Percentiles rank a stretch among this genome's conserved stretches.
These are phyloP conservation scores for Dunckerocampus dactyliophorus DNA, from an alignment of 2,113 vertebrate species.

Conservation along the genomic window DNA sequence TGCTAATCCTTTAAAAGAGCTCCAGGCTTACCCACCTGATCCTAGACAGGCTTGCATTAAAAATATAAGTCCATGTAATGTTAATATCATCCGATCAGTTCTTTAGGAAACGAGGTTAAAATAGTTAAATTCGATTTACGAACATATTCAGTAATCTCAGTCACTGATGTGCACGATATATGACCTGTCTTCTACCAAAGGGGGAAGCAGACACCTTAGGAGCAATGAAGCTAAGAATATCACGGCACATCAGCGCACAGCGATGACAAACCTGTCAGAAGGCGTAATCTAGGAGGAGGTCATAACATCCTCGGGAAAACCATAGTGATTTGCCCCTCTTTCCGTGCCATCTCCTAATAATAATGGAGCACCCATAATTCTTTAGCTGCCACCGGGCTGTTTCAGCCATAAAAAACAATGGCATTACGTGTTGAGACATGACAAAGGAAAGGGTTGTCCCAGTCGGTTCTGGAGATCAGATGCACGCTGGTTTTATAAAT, in stretches of 20 bases:
- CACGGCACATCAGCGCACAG: constrained; percentile 87
- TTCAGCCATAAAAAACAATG: constrained; percentile 75
- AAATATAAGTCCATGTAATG: too few species aligned
- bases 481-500: constrained; percentile 91
- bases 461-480: constrained; percentile 79
- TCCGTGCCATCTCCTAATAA: constrained; percentile 83
- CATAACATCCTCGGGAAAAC: constrained; percentile 88
- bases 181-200: constrained; percentile 74
- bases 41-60: constrained; percentile 19
- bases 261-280: constrained; percentile 95
- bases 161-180: constrained; percentile 78
- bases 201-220: constrained; percentile 92
- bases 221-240: constrained; percentile 98
- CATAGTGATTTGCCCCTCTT: constrained; percentile 80
- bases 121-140: constrained; percentile 1
- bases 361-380: constrained; percentile 95
- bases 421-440: constrained; percentile 89
- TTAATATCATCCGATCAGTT: not conserved
- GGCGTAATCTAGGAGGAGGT: constrained; percentile 91
- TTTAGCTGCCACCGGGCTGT: constrained; percentile 81
- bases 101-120: not conserved
- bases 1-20: constrained; percentile 52
- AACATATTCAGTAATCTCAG: constrained; percentile 41
- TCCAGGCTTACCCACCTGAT: constrained; percentile 43
- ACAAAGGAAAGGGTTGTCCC: constrained; percentile 82